Evolutionary conservation across 2,888 invertebrate species (phyloP).

Genomic region (Drosophila pullipes): DNA sequence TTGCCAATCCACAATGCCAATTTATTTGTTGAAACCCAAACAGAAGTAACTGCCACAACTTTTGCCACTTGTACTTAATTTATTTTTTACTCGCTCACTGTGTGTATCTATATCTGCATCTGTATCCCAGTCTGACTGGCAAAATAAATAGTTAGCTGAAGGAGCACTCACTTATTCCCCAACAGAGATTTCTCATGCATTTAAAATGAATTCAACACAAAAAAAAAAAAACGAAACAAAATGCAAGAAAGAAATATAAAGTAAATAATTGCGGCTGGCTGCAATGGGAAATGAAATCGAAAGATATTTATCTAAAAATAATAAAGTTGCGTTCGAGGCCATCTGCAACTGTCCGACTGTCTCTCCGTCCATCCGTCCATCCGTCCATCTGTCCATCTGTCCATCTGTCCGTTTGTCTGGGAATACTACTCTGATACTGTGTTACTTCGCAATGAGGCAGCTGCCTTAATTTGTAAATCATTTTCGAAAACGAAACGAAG

Average conservation of each 20-base stretch:
- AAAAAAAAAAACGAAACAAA: constrained; percentile 34
- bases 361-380: background rate
- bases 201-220: constrained; percentile 65
- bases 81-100: constrained; percentile 51
- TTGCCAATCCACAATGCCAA: background rate
- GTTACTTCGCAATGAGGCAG: constrained; percentile 41
- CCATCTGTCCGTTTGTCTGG: constrained; percentile 5
- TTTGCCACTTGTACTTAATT: constrained; percentile 64
- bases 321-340: constrained; percentile 62
- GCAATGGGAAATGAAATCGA: constrained; percentile 64
- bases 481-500: constrained; percentile 34
- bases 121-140: constrained; percentile 50
- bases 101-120: constrained; percentile 17
- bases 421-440: background rate
- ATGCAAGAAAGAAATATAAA: constrained; percentile 49
- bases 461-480: constrained; percentile 77
- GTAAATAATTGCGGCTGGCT: constrained; percentile 68
- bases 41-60: constrained; percentile 37
- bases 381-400: background rate
- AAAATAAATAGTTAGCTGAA: constrained; percentile 64
- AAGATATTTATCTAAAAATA: constrained; percentile 82
- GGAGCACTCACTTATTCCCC: constrained; percentile 35
- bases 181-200: constrained; percentile 60
- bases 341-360: constrained; percentile 47
- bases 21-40: background rate